Percentiles rank a stretch among this genome's conserved stretches.
Conservation (phyloP, 2,888 invertebrate species). For the Acrobasis repandana region DNA sequence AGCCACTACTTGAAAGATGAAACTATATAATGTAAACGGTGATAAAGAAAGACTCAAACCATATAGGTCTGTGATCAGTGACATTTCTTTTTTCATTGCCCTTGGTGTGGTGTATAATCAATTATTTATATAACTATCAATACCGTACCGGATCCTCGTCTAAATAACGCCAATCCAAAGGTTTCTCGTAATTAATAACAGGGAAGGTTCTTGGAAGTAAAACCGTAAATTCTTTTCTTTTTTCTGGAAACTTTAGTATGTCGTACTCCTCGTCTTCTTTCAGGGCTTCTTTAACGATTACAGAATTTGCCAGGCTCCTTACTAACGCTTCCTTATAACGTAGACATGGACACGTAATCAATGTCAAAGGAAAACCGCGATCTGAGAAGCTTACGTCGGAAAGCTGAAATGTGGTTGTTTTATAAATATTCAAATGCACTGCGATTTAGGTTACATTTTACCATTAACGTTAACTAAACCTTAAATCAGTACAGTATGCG, state of each 20-base stretch:
- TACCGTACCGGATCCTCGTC: conserved; percentile 60
- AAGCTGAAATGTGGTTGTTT: conserved; percentile 41
- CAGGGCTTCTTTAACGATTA: conserved; percentile 51
- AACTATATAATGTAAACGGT: too few species aligned
- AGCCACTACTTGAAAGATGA: too few species aligned
- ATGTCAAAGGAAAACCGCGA: conserved; percentile 69
- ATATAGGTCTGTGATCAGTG: too few species aligned
- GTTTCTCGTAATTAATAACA: conserved; percentile 51
- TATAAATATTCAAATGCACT: neutral
- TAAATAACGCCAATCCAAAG: conserved; percentile 64
- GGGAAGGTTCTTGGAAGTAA: conserved; percentile 66
- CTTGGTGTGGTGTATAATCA: too few species aligned
- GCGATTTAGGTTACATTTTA: too few species aligned
- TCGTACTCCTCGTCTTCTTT: conserved; percentile 50
- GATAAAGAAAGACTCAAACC: too few species aligned
- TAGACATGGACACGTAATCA: conserved; percentile 61
- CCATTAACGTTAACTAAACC: too few species aligned
- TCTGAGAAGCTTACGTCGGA: conserved; percentile 52
- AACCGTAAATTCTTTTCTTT: conserved; percentile 62
- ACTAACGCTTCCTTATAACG: conserved; percentile 59
- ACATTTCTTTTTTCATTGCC: too few species aligned
- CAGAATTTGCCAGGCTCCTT: conserved; percentile 52
- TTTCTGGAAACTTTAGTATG: conserved; percentile 52
- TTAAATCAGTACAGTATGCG: too few species aligned
- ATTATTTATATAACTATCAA: neutral